Evolutionary conservation across 2,113 vertebrate species (phyloP).

Genomic region (Indri indri): DNA sequence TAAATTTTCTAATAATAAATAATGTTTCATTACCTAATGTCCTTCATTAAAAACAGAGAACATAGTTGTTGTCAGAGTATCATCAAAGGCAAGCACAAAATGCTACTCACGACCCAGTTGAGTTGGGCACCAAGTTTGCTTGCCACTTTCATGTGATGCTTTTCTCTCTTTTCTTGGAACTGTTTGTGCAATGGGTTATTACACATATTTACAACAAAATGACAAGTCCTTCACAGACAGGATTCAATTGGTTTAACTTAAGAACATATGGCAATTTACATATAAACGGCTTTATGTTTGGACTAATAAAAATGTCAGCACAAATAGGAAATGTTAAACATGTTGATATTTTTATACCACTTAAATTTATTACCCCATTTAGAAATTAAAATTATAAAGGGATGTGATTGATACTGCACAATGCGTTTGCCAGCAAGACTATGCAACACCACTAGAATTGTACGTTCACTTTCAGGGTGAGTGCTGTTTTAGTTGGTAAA

Average conservation of each 20-base stretch:
- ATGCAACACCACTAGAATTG: background rate
- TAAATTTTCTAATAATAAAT: slow-evolving; percentile 17
- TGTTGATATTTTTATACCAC: slow-evolving; percentile 73
- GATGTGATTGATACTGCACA: slow-evolving; percentile 51
- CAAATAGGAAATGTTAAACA: slow-evolving; percentile 70
- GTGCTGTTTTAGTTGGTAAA: slow-evolving; percentile 58
- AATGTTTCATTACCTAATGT: background rate
- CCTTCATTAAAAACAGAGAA: background rate
- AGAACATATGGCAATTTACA: slow-evolving; percentile 77
- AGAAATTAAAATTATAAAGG: slow-evolving; percentile 71
- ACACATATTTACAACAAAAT: slow-evolving; percentile 34
- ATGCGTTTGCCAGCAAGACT: slow-evolving; percentile 26
- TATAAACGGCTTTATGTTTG: slow-evolving; percentile 73
- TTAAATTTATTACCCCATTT: slow-evolving; percentile 66
- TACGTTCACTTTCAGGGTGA: background rate
- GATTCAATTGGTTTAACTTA: slow-evolving; percentile 66
- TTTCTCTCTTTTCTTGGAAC: background rate
- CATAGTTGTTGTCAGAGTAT: background rate
- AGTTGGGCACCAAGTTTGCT: background rate
- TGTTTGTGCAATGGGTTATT: slow-evolving; percentile 21
- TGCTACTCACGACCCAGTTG: background rate
- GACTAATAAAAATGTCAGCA: slow-evolving; percentile 76
- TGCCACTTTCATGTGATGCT: background rate
- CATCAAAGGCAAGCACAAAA: background rate
- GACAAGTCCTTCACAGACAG: slow-evolving; percentile 11